phyloP scores from a whole-genome alignment of 2,113 vertebrate genomes.

The Notothenia rossii region DNA sequence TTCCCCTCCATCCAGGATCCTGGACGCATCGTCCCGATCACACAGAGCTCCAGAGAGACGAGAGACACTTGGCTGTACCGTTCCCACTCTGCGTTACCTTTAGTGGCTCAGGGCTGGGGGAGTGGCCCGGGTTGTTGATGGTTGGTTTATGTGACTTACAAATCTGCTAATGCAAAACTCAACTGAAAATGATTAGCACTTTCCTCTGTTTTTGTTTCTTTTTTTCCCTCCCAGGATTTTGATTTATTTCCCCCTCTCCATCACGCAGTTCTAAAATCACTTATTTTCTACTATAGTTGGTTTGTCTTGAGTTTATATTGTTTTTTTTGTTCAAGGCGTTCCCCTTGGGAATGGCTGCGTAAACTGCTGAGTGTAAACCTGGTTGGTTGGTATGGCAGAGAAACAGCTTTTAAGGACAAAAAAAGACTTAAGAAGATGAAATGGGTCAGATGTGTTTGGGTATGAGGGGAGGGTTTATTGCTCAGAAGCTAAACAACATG shows the following conservation, averaged over 20 bases:
- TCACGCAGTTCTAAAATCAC: constrained; percentile 60
- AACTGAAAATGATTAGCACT: constrained; percentile 80
- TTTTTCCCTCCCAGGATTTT: constrained; percentile 40
- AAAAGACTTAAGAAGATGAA: constrained; percentile 25
- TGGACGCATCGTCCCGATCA: constrained; percentile 52
- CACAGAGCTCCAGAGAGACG: constrained; percentile 55
- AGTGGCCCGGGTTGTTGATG: constrained; percentile 55
- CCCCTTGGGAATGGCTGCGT: constrained; percentile 46
- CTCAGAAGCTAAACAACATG: constrained; percentile 42
- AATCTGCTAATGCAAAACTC: constrained; percentile 72
- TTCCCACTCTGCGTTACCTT: constrained; percentile 51
- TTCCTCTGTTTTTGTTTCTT: constrained; percentile 63
- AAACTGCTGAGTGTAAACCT: constrained; percentile 45
- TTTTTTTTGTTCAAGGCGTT: constrained; percentile 43
- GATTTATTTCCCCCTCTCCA: constrained; percentile 37
- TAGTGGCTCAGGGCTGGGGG: constrained; percentile 50
- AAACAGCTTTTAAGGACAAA: constrained; percentile 35
- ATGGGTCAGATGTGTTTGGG: constrained; percentile 1
- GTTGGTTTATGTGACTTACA: constrained; percentile 69
- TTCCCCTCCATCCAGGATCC: constrained; percentile 50
- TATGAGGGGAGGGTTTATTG: constrained; percentile 8
- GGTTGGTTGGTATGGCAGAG: constrained; percentile 45
- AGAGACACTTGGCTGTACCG: constrained; percentile 56
- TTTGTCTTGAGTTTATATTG: constrained; percentile 56
- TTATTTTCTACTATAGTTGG: constrained; percentile 70